phyloP scores from a whole-genome alignment of 1,140 invertebrate species.

The Drosophila sproati region DNA sequence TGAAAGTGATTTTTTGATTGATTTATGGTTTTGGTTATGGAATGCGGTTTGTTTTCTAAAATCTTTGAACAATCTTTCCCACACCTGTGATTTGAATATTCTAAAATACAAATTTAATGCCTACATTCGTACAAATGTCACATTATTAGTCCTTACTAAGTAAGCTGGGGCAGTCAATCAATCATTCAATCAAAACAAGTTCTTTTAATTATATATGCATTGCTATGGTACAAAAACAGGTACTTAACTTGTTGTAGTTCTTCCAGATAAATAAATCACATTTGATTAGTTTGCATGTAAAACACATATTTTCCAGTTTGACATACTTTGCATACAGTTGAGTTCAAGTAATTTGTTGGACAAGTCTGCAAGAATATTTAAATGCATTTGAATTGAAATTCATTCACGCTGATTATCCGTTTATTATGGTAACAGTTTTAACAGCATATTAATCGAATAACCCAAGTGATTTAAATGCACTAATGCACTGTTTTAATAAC shows the following conservation, averaged over 20 bases:
- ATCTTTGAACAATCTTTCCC: no score
- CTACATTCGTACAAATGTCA: no score
- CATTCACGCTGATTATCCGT: background rate
- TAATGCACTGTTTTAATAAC: background rate
- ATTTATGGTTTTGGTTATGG: background rate
- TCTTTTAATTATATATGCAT: no score
- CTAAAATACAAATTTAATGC: no score
- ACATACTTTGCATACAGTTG: background rate
- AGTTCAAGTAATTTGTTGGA: background rate
- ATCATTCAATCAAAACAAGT: no score
- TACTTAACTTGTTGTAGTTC: background rate
- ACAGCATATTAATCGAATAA: constrained; percentile 18
- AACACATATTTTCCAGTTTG: background rate
- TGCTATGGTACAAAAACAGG: background rate
- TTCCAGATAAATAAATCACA: background rate
- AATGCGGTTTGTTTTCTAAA: background rate
- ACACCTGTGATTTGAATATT: no score
- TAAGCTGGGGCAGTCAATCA: no score
- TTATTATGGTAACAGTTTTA: background rate
- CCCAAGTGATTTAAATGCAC: constrained; percentile 34
- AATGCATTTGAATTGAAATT: background rate
- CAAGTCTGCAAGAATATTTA: background rate
- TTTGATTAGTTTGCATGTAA: background rate
- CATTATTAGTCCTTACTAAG: no score
- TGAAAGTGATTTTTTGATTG: background rate